A percentile compares a stretch with the other conserved stretches of the same genome.
These are phyloP conservation scores for Drosophila yooni DNA, from an alignment of 2,888 invertebrate species.

Conservation along the genomic window DNA sequence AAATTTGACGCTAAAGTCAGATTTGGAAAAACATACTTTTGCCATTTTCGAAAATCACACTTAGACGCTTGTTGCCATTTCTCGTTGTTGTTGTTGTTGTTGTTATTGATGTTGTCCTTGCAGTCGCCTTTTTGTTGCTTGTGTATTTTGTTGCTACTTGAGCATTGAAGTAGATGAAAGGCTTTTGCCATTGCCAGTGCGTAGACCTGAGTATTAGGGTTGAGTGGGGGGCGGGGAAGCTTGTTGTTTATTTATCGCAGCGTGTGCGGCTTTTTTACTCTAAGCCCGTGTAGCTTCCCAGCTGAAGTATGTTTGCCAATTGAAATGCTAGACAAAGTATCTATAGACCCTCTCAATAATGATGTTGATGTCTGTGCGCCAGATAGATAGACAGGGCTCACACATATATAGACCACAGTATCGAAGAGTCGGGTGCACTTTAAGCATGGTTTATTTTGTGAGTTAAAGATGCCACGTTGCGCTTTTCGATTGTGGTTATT, in stretches of 20 bases:
- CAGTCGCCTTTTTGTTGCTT: conserved; percentile 45
- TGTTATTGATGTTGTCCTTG: conserved; percentile 37
- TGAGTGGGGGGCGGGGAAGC: conserved; percentile 4
- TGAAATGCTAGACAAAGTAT: conserved; percentile 82
- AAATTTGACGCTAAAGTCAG: conserved; percentile 67
- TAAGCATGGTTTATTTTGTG: conserved; percentile 31
- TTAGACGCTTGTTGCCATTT: conserved; percentile 44
- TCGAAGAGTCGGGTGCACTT: conserved; percentile 16
- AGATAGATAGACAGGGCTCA: conserved; percentile 34
- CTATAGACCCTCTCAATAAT: conserved; percentile 48
- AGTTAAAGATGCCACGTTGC: conserved; percentile 38
- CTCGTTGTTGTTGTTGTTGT: conserved; percentile 32
- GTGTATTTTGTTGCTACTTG: conserved; percentile 71
- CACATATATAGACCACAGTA: conserved; percentile 15
- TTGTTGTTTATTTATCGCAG: conserved; percentile 74
- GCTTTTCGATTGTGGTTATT: conserved; percentile 23
- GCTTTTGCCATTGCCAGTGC: conserved; percentile 58
- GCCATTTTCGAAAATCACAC: conserved; percentile 82
- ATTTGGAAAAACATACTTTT: conserved; percentile 81
- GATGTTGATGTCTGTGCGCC: conserved; percentile 46
- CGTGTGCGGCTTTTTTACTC: conserved; percentile 65
- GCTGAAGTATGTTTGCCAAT: conserved; percentile 78
- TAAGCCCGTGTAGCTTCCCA: conserved; percentile 57
- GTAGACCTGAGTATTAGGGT: conserved; percentile 28
- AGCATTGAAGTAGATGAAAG: conserved; percentile 76